Evolutionary conservation across 2,888 invertebrate genomes (phyloP), one percentile per base, ranked within the genome.

Genomic region (Campoplex capitator): DNA sequence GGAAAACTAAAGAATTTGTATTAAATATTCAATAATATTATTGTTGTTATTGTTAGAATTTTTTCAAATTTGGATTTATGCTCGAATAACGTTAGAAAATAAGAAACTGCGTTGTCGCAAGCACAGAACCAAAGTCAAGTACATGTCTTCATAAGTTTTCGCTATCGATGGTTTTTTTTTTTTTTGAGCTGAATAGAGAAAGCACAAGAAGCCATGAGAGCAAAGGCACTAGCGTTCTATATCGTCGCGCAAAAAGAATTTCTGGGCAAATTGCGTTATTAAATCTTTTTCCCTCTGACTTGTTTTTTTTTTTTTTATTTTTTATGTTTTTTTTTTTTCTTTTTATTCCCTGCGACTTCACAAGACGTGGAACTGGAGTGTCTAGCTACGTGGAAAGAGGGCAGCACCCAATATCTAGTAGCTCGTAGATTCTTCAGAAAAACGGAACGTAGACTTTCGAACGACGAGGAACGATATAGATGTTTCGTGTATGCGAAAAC

Each of bases 401-500:
- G 97, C 4, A 97, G 97, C 82, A 97, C 97, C 65, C 95, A 97
- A 79, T 97, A 97, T 93, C 95, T 98, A 75, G 97, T 98, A 76
- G 97, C 97, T 0, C 97, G 98, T 94, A 96, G 98, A 78, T 97
- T 97, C 92, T 97, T 98, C 95, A 97, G 97, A 94, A 86, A 86
- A 73, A 77, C 83, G 71, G 83, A 86, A 77, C 79, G 80, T 38
- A 98, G 95, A 54, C 95, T 96, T 68, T 95, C 96, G n/a, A 96
- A 96, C 0, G 97, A 97, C 91, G 97, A 98, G 92, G 97, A 97
- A 90, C 96, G 97, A 77, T 98, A 97, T 95, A 96, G 97, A 89
- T 98, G 98, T 92, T 98, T 98, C 95, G 97, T 98, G 88, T 97
- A 97, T 94, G 96, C 96, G 92, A 98, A 97, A 96, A 96, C 96